These are phyloP conservation scores for Sarcophaga bullata DNA, from an alignment of 1,140 invertebrate species.

Conservation along the genomic window DNA sequence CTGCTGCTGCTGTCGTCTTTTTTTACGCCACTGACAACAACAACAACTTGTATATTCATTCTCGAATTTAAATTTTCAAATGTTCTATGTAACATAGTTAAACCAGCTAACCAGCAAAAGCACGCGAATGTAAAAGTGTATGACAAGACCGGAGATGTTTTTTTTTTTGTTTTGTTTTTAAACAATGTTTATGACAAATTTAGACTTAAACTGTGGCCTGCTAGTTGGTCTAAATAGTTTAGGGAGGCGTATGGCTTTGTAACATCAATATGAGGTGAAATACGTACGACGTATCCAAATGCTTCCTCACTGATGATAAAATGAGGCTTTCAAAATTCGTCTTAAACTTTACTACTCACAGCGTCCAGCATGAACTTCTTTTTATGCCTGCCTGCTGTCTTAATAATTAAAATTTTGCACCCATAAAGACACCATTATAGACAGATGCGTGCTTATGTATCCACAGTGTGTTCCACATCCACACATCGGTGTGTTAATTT, in stretches of 20 bases:
- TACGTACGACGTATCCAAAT: too few relatives aligned
- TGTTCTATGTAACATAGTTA: background rate
- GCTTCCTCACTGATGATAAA: too few relatives aligned
- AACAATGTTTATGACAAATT: slow-evolving; percentile 11
- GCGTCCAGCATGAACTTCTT: background rate
- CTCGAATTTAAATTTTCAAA: background rate
- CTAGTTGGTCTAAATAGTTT: background rate
- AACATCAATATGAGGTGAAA: too few relatives aligned
- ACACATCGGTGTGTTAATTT: background rate
- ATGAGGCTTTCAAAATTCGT: background rate
- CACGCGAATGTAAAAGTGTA: background rate
- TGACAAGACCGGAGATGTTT: background rate
- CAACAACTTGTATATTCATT: background rate
- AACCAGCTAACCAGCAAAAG: background rate
- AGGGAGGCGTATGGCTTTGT: background rate
- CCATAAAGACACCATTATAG: too few relatives aligned
- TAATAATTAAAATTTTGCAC: too few relatives aligned
- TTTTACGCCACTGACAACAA: too few relatives aligned
- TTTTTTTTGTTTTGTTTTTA: background rate
- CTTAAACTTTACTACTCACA: background rate
- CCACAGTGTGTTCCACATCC: too few relatives aligned
- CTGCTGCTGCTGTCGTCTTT: background rate
- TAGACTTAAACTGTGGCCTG: background rate
- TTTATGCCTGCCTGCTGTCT: too few relatives aligned
- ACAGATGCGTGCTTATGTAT: too few relatives aligned